Conservation (phyloP, 92 coral and sea anemone species). For the Isaurus tuberculatus region DNA sequence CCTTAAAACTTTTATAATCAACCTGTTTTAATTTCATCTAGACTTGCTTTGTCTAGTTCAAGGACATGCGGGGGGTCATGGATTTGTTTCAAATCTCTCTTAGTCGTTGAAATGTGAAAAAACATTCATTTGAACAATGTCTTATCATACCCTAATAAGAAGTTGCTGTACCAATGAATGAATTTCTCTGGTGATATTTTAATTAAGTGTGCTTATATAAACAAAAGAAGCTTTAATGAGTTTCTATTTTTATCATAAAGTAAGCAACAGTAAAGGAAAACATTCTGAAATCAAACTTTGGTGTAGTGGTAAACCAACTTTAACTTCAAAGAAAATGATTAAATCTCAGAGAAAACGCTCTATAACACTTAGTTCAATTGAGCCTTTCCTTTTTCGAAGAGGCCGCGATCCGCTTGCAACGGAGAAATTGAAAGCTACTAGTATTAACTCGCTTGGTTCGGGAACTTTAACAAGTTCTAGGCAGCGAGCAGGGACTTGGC, state of each 20-base stretch:
- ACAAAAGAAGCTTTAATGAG: background rate
- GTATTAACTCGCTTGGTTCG: slow-evolving; percentile 89
- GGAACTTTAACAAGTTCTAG: slow-evolving; percentile 76
- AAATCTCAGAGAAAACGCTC: slow-evolving; percentile 72
- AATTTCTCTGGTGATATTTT: background rate
- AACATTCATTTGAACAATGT: slow-evolving; percentile 5
- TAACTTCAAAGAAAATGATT: slow-evolving; percentile 1
- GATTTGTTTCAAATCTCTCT: slow-evolving; percentile 1
- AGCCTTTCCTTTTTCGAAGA: slow-evolving; percentile 56
- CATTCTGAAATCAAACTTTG: background rate
- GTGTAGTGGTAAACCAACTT: background rate
- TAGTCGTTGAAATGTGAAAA: background rate
- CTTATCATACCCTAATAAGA: background rate
- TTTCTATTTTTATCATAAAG: background rate
- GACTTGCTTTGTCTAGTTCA: background rate
- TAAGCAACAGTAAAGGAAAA: background rate
- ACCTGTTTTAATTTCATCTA: background rate
- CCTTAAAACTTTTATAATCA: background rate
- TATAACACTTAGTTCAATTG: slow-evolving; percentile 74
- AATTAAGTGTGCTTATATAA: slow-evolving; percentile 14
- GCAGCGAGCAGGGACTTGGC: slow-evolving; percentile 95
- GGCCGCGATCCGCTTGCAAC: slow-evolving; percentile 51
- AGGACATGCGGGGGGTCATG: background rate
- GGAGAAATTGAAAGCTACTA: slow-evolving; percentile 70
- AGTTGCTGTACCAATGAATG: background rate